Conservation (phyloP, 2,113 vertebrate genomes). For the Tyto alba region DNA sequence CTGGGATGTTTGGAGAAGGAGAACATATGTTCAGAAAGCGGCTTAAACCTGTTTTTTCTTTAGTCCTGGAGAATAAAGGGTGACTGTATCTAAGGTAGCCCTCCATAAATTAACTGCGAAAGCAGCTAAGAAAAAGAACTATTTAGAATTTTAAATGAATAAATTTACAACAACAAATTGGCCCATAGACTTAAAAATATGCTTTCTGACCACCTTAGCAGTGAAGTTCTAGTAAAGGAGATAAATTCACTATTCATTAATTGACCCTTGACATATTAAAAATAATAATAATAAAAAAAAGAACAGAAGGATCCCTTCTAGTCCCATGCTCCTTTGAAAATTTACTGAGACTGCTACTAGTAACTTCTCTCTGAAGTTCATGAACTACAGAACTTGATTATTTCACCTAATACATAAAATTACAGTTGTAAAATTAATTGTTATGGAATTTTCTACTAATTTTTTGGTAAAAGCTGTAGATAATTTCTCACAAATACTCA, state of each 20-base stretch:
- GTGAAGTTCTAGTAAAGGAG: not conserved
- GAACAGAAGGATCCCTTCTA: not conserved
- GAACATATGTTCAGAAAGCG: not conserved
- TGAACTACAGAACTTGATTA: not conserved
- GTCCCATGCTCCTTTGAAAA: not conserved
- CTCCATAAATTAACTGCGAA: not conserved
- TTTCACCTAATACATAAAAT: not conserved
- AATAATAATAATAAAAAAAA: not conserved
- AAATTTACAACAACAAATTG: not conserved
- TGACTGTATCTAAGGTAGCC: not conserved
- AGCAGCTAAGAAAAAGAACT: not conserved
- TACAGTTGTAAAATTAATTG: not conserved
- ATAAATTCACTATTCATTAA: not conserved
- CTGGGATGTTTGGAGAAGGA: not conserved
- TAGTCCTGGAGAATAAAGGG: not conserved
- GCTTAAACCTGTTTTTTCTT: slow-evolving; percentile 5
- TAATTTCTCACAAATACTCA: not conserved
- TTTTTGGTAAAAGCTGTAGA: not conserved
- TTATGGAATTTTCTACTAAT: not conserved
- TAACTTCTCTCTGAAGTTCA: not conserved
- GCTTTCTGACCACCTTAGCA: not conserved
- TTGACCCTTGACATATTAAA: not conserved
- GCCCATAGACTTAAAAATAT: not conserved
- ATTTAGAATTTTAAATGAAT: not conserved
- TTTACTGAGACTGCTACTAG: not conserved